phyloP scores from a whole-genome alignment of 2,888 invertebrate genomes.

The Dynastes hyllus region DNA sequence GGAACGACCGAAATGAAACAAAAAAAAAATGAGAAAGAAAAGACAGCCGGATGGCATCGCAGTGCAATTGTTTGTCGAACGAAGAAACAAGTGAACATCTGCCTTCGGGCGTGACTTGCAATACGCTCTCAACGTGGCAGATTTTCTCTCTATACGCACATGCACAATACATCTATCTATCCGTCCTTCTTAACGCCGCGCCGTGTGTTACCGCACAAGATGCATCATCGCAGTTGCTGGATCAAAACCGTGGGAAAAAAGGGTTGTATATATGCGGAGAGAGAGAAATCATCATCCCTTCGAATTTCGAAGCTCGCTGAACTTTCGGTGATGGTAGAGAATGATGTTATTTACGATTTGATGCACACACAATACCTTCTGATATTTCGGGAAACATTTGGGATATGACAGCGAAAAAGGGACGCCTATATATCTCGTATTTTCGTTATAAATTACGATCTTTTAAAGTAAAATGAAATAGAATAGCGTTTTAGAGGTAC shows the following conservation, averaged over 20 bases:
- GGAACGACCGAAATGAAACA: not conserved
- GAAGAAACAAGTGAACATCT: slow-evolving; percentile 64
- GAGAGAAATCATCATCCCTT: slow-evolving; percentile 15
- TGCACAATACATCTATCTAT: slow-evolving; percentile 2
- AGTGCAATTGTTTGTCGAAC: slow-evolving; percentile 64
- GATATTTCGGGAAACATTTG: not conserved
- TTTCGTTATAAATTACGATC: too few species aligned
- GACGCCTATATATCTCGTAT: too few species aligned
- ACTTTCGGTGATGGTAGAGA: slow-evolving; percentile 2
- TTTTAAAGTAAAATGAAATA: too few species aligned
- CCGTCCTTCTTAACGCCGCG: slow-evolving; percentile 19
- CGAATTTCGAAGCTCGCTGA: slow-evolving; percentile 17
- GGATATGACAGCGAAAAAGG: not conserved
- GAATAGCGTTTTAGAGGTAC: too few species aligned
- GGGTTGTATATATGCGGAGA: slow-evolving; percentile 9
- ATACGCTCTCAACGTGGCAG: slow-evolving; percentile 56
- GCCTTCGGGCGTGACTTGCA: slow-evolving; percentile 68
- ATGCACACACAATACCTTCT: not conserved
- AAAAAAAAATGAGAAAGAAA: not conserved
- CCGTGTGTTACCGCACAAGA: slow-evolving; percentile 10
- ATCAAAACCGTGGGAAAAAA: slow-evolving; percentile 35
- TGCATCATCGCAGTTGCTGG: slow-evolving; percentile 23
- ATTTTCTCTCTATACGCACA: slow-evolving; percentile 28
- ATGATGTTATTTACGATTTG: slow-evolving; percentile 7
- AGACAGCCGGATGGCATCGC: slow-evolving; percentile 25